phyloP scores from a whole-genome alignment of 2,888 invertebrate genomes.

The Tuta absoluta region DNA sequence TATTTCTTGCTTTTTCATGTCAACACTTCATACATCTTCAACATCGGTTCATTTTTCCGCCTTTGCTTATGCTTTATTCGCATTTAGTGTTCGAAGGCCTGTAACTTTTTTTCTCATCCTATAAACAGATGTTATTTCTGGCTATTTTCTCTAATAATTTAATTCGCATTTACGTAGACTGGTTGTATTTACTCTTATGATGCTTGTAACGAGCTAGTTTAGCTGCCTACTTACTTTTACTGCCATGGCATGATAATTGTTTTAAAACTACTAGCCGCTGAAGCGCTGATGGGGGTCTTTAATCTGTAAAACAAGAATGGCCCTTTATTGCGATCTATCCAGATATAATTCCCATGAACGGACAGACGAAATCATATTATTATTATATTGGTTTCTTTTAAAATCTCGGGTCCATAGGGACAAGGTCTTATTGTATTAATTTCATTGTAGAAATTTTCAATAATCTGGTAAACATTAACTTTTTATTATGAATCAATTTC shows the following conservation, averaged over 20 bases:
- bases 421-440: no score
- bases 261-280: conserved; percentile 44
- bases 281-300: conserved; percentile 37
- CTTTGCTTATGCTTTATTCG: neutral
- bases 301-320: conserved; percentile 24
- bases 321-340: conserved; percentile 15
- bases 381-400: no score
- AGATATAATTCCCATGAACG: conserved; percentile 3
- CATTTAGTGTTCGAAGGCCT: neutral
- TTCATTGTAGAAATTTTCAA: no score
- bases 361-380: neutral
- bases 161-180: conserved; percentile 25
- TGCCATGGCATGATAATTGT: conserved; percentile 43
- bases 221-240: conserved; percentile 32
- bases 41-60: neutral
- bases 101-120: neutral
- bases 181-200: conserved; percentile 12
- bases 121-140: neutral
- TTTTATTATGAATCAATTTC: no score
- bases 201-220: conserved; percentile 27
- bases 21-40: no score
- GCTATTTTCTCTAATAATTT: conserved; percentile 3
- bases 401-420: no score
- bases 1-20: no score
- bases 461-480: no score